A percentile compares a stretch with the other conserved stretches of the same genome.
These are phyloP conservation scores for Eupithecia exiguata DNA, from an alignment of 2,888 invertebrate species.

Conservation along the genomic window DNA sequence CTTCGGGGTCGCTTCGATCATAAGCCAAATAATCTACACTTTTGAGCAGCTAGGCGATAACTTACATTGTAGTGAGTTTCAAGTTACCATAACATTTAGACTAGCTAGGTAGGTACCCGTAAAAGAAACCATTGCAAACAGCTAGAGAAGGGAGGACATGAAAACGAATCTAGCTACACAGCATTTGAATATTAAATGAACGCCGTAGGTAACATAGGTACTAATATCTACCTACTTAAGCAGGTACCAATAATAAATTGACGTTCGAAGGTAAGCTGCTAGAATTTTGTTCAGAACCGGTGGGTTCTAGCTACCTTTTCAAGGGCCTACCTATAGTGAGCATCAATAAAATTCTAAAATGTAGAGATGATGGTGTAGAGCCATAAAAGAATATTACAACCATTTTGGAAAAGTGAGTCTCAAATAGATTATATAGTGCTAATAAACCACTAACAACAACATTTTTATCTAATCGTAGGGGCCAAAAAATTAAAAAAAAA, in stretches of 20 bases:
- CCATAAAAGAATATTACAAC: too few relatives aligned
- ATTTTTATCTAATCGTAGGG: too few relatives aligned
- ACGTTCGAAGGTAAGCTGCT: not conserved
- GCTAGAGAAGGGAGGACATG: not conserved
- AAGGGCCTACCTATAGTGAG: not conserved
- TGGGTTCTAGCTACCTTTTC: not conserved
- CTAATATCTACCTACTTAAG: too few relatives aligned
- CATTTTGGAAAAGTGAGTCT: too few relatives aligned
- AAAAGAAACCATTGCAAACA: not conserved
- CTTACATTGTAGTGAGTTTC: not conserved
- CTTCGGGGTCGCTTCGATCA: conserved; percentile 71
- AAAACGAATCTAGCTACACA: not conserved
- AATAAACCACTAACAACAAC: too few relatives aligned
- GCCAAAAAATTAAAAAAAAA: too few relatives aligned
- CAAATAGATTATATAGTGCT: too few relatives aligned
- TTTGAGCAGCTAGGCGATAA: not conserved
- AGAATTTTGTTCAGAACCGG: not conserved
- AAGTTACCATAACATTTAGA: too few relatives aligned
- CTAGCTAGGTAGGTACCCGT: not conserved
- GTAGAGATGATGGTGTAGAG: too few relatives aligned
- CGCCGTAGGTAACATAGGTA: too few relatives aligned
- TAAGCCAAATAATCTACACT: conserved; percentile 2
- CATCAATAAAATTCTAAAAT: too few relatives aligned
- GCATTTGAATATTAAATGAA: not conserved
- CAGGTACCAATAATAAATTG: too few relatives aligned